A percentile compares a stretch with the other conserved stretches of the same genome.
Conservation (phyloP, 1,140 invertebrate species). For the Rhopalosiphum maidis region DNA sequence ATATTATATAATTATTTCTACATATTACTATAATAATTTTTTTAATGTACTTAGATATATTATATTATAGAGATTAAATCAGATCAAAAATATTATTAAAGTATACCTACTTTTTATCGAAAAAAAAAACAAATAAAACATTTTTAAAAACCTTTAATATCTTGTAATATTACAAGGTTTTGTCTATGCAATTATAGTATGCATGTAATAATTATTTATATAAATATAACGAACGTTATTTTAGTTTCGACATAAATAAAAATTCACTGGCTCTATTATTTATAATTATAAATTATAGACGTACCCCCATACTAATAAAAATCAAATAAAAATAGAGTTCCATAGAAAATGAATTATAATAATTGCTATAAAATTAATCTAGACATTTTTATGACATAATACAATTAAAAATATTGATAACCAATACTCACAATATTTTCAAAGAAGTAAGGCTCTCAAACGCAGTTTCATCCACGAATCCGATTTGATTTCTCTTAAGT, state of each 20-base stretch:
- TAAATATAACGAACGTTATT: neutral
- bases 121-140: too few relatives aligned
- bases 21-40: too few relatives aligned
- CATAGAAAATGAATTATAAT: neutral
- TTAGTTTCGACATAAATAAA: neutral
- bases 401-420: neutral
- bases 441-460: conserved; percentile 72
- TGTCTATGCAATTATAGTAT: too few relatives aligned
- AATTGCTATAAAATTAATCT: neutral
- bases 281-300: neutral
- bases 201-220: too few relatives aligned
- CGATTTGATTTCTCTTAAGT: conserved; percentile 73
- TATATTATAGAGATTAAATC: too few relatives aligned
- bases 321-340: neutral
- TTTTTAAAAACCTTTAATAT: too few relatives aligned
- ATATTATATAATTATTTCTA: too few relatives aligned
- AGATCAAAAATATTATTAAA: too few relatives aligned
- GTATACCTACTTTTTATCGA: too few relatives aligned
- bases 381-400: neutral
- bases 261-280: neutral
- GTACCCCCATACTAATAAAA: neutral
- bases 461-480: conserved; percentile 70
- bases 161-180: too few relatives aligned
- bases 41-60: too few relatives aligned
- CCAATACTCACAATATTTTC: conserved; percentile 73